Evolutionary conservation across 2,888 invertebrate genomes (phyloP).

Genomic region (Drosophila ochracea): DNA sequence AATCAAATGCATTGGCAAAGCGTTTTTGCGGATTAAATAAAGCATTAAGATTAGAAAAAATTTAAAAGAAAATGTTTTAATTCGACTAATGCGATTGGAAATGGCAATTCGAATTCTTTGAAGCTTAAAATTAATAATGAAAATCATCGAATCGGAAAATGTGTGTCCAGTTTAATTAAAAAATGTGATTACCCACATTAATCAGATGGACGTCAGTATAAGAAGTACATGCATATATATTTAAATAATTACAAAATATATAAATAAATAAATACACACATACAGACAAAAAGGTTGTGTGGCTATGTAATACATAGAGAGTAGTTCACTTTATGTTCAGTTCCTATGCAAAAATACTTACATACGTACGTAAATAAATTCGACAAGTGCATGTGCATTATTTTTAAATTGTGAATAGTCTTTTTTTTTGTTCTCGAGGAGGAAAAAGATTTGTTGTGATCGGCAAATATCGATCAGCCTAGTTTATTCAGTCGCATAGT

Average conservation of each 20-base stretch:
- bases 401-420: constrained; percentile 70
- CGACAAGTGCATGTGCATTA: constrained; percentile 71
- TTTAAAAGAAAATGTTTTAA: not conserved
- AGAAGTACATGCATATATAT: not conserved
- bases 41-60: not conserved
- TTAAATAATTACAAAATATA: constrained; percentile 19
- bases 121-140: not conserved
- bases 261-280: constrained; percentile 4
- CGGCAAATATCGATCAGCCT: constrained; percentile 76
- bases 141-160: not conserved
- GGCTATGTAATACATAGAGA: constrained; percentile 23
- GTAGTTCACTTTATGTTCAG: constrained; percentile 30
- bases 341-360: constrained; percentile 25
- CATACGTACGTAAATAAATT: constrained; percentile 39
- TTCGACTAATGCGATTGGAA: not conserved
- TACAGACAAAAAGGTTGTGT: constrained; percentile 8
- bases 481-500: constrained; percentile 68
- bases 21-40: not conserved
- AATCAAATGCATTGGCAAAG: not conserved
- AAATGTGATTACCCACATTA: not conserved
- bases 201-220: no score
- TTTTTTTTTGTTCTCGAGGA: constrained; percentile 46
- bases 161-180: not conserved
- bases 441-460: constrained; percentile 73
- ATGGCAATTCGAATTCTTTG: not conserved